Base-by-base conservation (phyloP, 2,888 invertebrate species). In the Electrophaes corylata region DNA sequence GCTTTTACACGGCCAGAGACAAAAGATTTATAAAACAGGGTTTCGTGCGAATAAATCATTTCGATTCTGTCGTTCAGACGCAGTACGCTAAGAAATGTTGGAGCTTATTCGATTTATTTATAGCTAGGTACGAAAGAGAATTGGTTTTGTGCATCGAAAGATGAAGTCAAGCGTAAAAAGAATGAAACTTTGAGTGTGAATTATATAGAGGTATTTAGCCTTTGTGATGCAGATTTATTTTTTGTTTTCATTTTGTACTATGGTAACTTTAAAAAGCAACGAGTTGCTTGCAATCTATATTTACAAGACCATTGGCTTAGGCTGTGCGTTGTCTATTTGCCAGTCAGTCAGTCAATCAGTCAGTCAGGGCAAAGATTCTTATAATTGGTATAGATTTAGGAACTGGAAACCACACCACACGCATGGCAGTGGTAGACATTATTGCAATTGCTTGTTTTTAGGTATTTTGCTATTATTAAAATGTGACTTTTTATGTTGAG, bases 81-180 rank as follows among this genome's bases (percentile, higher is more conserved):
- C 77, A 79, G 79, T 73, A 76, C 72, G 69, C 62, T 72, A 77
- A 78, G 79, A 85, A 81, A 84, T 83, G 75, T 72, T 70, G 64
- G 71, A 62, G 67, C 59, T 68, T 61, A 65, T 57, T 53, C 59
- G 62, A 71, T 77, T 73, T 82, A 81, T 84, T 83, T 84, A 83
- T 79, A 72, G 37, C 37, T 37, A 16, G 76, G 48, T 54, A 67
- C 73, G 71, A 78, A 79, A 71, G 77, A 70, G 67, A 71, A 72
- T 61, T 58, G 62, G 62, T 56, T 65, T 64, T 66, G 63, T 66
- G 61, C 62, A 56, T 44, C 58, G 61, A 62, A 60, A 67, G 54
- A 64, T 59, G 39, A 46, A 63, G 46, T 55, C 31, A 39, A 55
- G 51, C 51, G 51, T 52, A 31, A 53, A 57, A 44, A 16, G 31